Evolutionary conservation across 30 jellyfish, hydroid and myxozoan species (phyloP).

Genomic region (Cassiopea andromeda): DNA sequence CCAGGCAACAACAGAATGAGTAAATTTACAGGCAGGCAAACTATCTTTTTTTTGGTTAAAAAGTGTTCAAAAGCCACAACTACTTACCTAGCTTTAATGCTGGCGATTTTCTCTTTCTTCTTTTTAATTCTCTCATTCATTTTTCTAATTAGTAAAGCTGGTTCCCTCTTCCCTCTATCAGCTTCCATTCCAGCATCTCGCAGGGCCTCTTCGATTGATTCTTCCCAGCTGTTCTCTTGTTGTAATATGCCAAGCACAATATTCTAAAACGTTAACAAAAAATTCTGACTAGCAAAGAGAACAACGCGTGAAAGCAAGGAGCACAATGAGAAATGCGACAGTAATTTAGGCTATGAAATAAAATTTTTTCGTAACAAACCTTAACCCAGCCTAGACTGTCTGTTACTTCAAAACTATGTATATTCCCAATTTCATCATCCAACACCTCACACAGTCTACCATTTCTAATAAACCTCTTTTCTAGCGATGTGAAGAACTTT

Average conservation of each 20-base stretch:
- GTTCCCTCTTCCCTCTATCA: conserved; percentile 60
- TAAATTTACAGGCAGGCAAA: neutral
- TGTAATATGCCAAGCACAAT: conserved; percentile 32
- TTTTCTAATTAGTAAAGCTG: conserved; percentile 60
- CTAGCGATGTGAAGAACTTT: conserved; percentile 38
- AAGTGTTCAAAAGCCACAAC: neutral
- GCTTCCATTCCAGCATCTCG: conserved; percentile 69
- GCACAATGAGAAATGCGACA: neutral
- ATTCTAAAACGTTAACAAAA: conserved; percentile 3
- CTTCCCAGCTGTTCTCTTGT: conserved; percentile 93
- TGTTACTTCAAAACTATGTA: conserved; percentile 57
- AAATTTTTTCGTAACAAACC: conserved; percentile 29
- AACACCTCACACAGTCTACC: conserved; percentile 83
- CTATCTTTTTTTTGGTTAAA: neutral
- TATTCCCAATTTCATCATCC: conserved; percentile 42
- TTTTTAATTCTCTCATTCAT: conserved; percentile 49
- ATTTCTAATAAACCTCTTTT: conserved; percentile 76
- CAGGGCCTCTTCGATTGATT: conserved; percentile 84
- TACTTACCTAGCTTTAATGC: conserved; percentile 42
- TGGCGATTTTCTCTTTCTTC: conserved; percentile 53
- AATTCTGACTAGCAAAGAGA: neutral
- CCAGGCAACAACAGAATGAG: neutral
- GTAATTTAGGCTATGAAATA: neutral
- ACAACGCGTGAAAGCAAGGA: neutral
- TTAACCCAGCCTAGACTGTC: conserved; percentile 76